These are phyloP conservation scores for Rhabditophanes sp. DNA, from an alignment of 2,888 invertebrate genomes.

Conservation along the genomic window DNA sequence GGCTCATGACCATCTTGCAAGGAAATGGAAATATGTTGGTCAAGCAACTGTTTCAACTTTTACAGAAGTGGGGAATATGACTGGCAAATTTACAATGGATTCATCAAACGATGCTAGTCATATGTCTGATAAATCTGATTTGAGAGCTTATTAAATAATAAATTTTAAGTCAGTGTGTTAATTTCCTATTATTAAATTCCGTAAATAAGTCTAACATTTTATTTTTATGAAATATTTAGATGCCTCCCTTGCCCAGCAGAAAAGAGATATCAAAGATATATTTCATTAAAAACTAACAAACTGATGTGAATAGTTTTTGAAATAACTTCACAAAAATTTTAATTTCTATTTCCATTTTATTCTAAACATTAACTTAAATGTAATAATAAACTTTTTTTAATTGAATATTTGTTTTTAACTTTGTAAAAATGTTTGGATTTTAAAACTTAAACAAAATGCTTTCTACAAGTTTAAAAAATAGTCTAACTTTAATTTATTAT, in stretches of 20 bases:
- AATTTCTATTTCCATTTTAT: neutral
- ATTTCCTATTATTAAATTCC: too few relatives aligned
- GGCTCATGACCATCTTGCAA: slow-evolving; percentile 26
- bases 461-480: too few relatives aligned
- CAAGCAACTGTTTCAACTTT: slow-evolving; percentile 24
- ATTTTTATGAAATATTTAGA: too few relatives aligned
- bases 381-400: neutral
- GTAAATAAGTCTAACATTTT: too few relatives aligned
- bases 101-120: slow-evolving; percentile 25
- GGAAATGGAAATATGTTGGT: slow-evolving; percentile 31
- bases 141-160: slow-evolving; percentile 27
- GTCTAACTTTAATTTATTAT: too few relatives aligned
- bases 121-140: slow-evolving; percentile 27
- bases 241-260: too few relatives aligned
- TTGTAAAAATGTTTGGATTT: slow-evolving; percentile 1
- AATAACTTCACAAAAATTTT: neutral
- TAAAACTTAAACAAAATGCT: too few relatives aligned
- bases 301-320: too few relatives aligned
- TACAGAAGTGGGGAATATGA: slow-evolving; percentile 13
- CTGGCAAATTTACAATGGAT: slow-evolving; percentile 18
- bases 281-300: too few relatives aligned
- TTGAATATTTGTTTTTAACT: neutral
- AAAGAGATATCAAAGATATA: too few relatives aligned
- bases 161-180: too few relatives aligned
- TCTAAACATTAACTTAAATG: neutral